Percentiles rank a stretch among this genome's conserved stretches.
These are phyloP conservation scores for Brachyhypopomus gauderio DNA, from an alignment of 2,113 vertebrate genomes.

Conservation along the genomic window DNA sequence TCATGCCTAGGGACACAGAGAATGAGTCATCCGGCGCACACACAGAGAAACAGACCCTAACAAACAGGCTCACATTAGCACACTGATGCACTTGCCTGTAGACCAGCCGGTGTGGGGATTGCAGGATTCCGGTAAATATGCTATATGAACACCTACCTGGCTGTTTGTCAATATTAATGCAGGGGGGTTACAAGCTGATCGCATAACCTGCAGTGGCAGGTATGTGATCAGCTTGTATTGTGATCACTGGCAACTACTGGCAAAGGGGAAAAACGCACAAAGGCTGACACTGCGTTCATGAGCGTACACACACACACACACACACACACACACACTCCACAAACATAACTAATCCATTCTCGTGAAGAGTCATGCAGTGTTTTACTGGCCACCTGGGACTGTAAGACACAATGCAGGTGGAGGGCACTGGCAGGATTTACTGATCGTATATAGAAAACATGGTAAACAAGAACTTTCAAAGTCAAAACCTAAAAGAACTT, in stretches of 20 bases:
- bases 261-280: constrained; percentile 5
- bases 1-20: constrained; percentile 28
- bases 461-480: too few relatives aligned
- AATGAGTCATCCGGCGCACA: constrained; percentile 31
- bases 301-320: background rate
- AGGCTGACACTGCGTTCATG: background rate
- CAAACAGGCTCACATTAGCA: constrained; percentile 8
- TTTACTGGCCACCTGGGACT: constrained; percentile 34
- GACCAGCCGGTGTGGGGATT: background rate
- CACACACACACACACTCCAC: background rate
- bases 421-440: constrained; percentile 23
- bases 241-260: background rate
- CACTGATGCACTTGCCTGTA: background rate
- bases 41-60: constrained; percentile 7
- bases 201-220: background rate
- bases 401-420: constrained; percentile 18
- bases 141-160: constrained; percentile 13
- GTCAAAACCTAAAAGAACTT: too few relatives aligned
- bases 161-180: constrained; percentile 46
- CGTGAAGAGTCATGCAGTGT: constrained; percentile 22
- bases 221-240: too few relatives aligned
- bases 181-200: constrained; percentile 29
- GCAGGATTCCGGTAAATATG: constrained; percentile 24
- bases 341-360: background rate
- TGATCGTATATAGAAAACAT: constrained; percentile 26